Base-by-base conservation (phyloP, 1,140 invertebrate genomes). In the Nylanderia fulva region DNA sequence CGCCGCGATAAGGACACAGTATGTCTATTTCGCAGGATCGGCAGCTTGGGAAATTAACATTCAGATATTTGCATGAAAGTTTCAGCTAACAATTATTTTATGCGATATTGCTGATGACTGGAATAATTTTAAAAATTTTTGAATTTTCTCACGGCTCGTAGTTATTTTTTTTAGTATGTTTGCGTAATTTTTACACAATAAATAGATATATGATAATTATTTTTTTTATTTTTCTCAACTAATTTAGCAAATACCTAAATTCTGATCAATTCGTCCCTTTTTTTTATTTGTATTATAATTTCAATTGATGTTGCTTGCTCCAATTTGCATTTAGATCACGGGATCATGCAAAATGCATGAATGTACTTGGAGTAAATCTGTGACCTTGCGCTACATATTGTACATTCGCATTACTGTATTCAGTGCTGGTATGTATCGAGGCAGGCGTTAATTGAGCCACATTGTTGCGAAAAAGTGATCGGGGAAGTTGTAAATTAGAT, bases 401-500 rank as follows among this genome's bases (percentile, higher is more conserved):
- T 48, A 27, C 60, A 79, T 85, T 85, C 54, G 29, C 60, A 74
- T 85, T 36, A 24, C 45, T 27, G 52, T 39, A 21, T 27, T 36
- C 13, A 24, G 36, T 24, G 27, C 79, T 39, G 52, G 52, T 48
- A 11, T 36, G 36, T 45, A 63, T 63, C 77, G 74, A 66, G 79
- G 69, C 61, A 64, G 66, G 68, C 33, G 54, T 54, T 71, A 85
- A 63, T n/a, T 11, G 71, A 80, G 36, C 58, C 39, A 7, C 58
- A 15, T n/a, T 58, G 29, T 39, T 24, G 2, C 48, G 9, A 61
- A 75, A 87, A 75, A 68, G 15, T 52, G 33, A 85, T 76, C 69
- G 36, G 39, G 45, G 45, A 80, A 85, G 87, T 64, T 39, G 61
- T 80, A 63, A 64, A 75, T 88, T 68, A 69, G 48, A n/a, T n/a